Evolutionary conservation across 2,113 vertebrate species (phyloP), one percentile per base, ranked within the genome.

Genomic region (Porphyrio hochstetteri): DNA sequence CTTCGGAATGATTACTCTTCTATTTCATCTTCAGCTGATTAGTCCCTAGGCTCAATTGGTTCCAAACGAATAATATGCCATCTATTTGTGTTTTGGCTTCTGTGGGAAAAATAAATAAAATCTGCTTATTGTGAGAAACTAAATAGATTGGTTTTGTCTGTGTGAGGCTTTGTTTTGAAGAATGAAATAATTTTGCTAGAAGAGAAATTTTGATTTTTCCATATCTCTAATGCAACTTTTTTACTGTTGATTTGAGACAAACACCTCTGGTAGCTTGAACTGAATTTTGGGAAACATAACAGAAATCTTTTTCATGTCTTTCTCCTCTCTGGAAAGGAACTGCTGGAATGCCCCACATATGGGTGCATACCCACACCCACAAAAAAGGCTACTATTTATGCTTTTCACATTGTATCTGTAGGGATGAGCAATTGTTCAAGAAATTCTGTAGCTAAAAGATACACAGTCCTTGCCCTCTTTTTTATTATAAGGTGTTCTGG

Each of bases 21-120:
- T 92, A 69, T 93, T 96, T 89, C 74, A 61, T 87, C 77, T 75
- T 76, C 89, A 95, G 77, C 81, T 97, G 91, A 96, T 95, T 94
- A 91, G 55, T 86, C 84, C 40, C 67, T 38, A 72, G 50, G 84
- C 90, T 91, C 89, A 91, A 77, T 82, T 95, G 89, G 82, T 94
- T 93, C 90, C 91, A 93, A 85, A 94, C 1, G 31, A 91, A 85
- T 87, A 86, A 91, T 96, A 87, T 60, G 82, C 61, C 55, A 70
- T 90, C 84, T 90, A 94, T 90, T 94, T 82, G 84, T 88, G 82
- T 27, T 94, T 92, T 94, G 4, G 9, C 46, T 94, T 95, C 70
- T 76, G 55, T 92, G 84, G 84, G 84, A 64, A 79, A 90, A 86
- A 53, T 77, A 68, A 75, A 90, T 84, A 53, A 53, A 95, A 36